Percentiles rank a stretch among this genome's conserved stretches.
Conservation (phyloP, 37 sponge, comb jelly and placozoan genomes). For the Chondrosia reniformis region DNA sequence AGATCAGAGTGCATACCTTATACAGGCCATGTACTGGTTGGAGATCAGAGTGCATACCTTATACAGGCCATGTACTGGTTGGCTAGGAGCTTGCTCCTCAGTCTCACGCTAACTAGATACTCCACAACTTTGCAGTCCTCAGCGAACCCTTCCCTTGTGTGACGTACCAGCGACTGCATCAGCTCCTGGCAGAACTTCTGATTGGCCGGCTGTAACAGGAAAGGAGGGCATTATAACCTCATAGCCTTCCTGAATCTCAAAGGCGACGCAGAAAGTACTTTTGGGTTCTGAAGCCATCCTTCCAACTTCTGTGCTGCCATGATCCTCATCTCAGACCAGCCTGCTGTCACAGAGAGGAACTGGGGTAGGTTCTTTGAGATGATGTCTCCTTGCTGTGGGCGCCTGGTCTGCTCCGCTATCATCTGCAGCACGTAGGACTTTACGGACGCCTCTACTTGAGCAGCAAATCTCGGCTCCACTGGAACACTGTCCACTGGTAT, state of each 20-base stretch:
- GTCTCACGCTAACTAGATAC: slow-evolving; percentile 56
- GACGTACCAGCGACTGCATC: slow-evolving; percentile 48
- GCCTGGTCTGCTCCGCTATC: slow-evolving; percentile 56
- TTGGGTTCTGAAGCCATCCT: slow-evolving; percentile 81
- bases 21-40: not conserved
- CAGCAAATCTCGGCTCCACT: not conserved
- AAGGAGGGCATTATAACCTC: too few species aligned
- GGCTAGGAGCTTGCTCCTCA: slow-evolving; percentile 86
- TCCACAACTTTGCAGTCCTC: slow-evolving; percentile 82
- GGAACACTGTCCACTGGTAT: not conserved
- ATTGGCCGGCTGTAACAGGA: slow-evolving; percentile 17
- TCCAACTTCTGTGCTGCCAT: slow-evolving; percentile 69
- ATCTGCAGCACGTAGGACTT: slow-evolving; percentile 43
- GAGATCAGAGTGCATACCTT: slow-evolving; percentile 33
- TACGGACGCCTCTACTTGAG: slow-evolving; percentile 19
- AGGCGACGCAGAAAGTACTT: slow-evolving; percentile 46
- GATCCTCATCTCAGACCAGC: slow-evolving; percentile 59
- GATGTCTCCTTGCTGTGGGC: slow-evolving; percentile 37
- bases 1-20: too few species aligned
- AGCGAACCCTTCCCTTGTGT: slow-evolving; percentile 38
- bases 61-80: slow-evolving; percentile 86
- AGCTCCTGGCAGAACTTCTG: slow-evolving; percentile 56
- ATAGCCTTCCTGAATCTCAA: too few species aligned
- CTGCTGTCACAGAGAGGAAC: slow-evolving; percentile 53
- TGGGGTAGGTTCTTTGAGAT: slow-evolving; percentile 48